A percentile compares a stretch with the other conserved stretches of the same genome.
Conservation (phyloP, 2,113 vertebrate genomes). For the Periophthalmodon schlosseri region DNA sequence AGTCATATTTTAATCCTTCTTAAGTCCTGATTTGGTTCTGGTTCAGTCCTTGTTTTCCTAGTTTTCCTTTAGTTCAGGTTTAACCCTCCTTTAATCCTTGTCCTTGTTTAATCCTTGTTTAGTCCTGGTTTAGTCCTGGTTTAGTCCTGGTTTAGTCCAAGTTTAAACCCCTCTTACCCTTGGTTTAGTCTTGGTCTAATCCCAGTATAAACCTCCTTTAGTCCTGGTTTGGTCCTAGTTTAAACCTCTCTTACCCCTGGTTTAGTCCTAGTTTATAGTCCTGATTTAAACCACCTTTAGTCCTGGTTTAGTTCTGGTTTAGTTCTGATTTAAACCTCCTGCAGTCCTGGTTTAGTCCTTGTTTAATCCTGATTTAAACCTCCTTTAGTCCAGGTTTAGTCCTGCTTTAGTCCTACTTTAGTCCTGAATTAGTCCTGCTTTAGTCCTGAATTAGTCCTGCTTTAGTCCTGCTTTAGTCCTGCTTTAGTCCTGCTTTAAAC, state of each 20-base stretch:
- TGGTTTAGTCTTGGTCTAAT: neutral
- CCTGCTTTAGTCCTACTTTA: neutral
- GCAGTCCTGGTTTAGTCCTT: neutral
- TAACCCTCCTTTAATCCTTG: too few species aligned
- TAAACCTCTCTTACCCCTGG: neutral
- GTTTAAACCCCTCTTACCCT: neutral
- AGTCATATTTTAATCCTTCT: too few species aligned
- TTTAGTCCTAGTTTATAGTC: neutral
- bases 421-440: too few species aligned
- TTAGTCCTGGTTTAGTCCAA: neutral
- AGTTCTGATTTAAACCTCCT: neutral
- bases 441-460: too few species aligned
- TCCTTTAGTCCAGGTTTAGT: neutral
- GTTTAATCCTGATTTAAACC: neutral
- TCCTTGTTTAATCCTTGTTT: neutral
- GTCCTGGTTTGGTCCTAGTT: neutral
- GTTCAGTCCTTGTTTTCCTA: too few species aligned
- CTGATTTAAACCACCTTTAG: neutral
- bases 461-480: too few species aligned
- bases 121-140: neutral
- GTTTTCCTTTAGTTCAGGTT: too few species aligned
- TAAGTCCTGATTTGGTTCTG: too few species aligned
- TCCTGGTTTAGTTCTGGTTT: neutral
- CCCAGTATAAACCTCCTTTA: neutral
- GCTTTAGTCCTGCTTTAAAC: too few species aligned